These are phyloP conservation scores for Dione juno DNA, from an alignment of 2,888 invertebrate genomes.

Conservation along the genomic window DNA sequence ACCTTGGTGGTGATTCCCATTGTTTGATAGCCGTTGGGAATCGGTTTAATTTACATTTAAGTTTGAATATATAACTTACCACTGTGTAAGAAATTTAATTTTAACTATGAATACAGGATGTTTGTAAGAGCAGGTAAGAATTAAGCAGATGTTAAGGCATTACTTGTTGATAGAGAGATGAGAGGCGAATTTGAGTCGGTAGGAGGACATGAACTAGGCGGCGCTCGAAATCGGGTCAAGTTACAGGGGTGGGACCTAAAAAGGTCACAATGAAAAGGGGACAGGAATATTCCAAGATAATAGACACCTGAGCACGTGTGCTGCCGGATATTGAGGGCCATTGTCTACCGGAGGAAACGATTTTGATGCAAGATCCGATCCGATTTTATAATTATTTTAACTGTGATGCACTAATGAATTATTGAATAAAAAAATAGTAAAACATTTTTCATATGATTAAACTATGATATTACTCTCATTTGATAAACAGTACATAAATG, in stretches of 20 bases:
- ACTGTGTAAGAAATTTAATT: conserved; percentile 20
- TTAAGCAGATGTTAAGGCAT: conserved; percentile 69
- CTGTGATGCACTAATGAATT: conserved; percentile 24
- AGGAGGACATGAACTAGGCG: conserved; percentile 80
- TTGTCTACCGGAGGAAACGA: conserved; percentile 81
- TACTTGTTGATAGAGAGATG: conserved; percentile 55
- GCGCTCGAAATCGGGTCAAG: conserved; percentile 74
- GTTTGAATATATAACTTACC: conserved; percentile 32
- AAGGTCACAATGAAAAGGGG: conserved; percentile 67
- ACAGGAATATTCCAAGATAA: conserved; percentile 64
- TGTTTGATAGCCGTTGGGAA: conserved; percentile 64
- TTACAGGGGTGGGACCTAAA: conserved; percentile 71
- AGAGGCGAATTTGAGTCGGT: conserved; percentile 59
- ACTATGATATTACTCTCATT: too few relatives aligned
- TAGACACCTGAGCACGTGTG: conserved; percentile 83
- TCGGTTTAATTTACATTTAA: conserved; percentile 29
- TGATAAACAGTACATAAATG: too few relatives aligned
- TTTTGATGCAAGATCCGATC: conserved; percentile 77
- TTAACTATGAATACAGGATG: conserved; percentile 37
- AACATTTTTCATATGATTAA: neutral
- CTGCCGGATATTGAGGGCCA: conserved; percentile 77
- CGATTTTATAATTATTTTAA: conserved; percentile 59
- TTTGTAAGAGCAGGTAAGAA: conserved; percentile 50
- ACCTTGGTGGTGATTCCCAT: conserved; percentile 76
- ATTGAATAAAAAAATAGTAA: neutral